Base-by-base conservation (phyloP, 2,113 vertebrate species). In the Alligator sinensis region DNA sequence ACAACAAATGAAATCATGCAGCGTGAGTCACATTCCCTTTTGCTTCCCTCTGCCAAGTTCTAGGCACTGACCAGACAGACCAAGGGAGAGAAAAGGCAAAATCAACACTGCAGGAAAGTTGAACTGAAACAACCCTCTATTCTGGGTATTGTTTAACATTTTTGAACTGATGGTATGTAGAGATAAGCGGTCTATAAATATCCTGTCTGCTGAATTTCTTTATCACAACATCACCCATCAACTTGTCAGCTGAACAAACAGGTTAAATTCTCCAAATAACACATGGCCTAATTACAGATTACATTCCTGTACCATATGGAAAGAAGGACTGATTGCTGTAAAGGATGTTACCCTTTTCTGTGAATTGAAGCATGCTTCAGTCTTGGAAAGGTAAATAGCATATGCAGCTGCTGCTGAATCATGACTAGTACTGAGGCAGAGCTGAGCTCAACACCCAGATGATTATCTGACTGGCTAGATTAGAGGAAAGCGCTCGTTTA, bases 181-280 rank as follows among this genome's bases (percentile, higher is more conserved):
- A 95, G 96, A 96, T 95, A 96, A 95, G 93, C 81, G 76, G 76
- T 84, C 90, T 97, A 95, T 97, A 96, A 97, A 97, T 97, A 97
- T 78, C 93, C 93, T 76, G 95, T 93, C 96, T 96, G 95, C 90
- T 89, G 89, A 95, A 95, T 96, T 95, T 95, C 93, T 89, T 91
- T 96, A 94, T 92, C 93, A 25, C 91, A 92, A 13, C 87, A 91
- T 95, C 10, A 16, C 82, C 82, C 47, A 13, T 74, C 68, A 74
- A 47, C 11, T 22, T 64, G 88, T 95, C 96, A 93, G 94, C 91
- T 95, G 96, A 95, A 86, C 96, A 96, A 95, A 96, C 95, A 92
- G 84, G 82, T 87, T 93, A 34, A 47, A 61, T 75, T 93, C 64
- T 89, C 82, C 68, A 91, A 92, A 84, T 87, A 78, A 92, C 86